phyloP scores from a whole-genome alignment of 2,888 invertebrate species.

The Odontocerum albicorne region DNA sequence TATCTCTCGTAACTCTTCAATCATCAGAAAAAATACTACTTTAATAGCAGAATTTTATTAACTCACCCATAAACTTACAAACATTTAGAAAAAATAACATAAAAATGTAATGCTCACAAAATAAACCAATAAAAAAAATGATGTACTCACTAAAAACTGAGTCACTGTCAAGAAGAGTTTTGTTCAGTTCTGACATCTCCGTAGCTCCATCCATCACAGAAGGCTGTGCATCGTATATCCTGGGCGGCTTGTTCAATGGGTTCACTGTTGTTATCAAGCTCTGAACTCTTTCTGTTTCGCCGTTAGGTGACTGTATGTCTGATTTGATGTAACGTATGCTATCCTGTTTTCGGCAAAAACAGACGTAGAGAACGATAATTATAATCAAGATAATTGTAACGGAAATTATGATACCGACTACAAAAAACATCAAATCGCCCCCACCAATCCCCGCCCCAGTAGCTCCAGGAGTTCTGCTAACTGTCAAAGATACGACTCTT shows the following conservation, averaged over 20 bases:
- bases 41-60: too few relatives aligned
- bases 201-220: constrained; percentile 73
- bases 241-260: constrained; percentile 81
- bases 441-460: constrained; percentile 53
- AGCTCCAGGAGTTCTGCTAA: constrained; percentile 45
- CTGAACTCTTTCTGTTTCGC: constrained; percentile 81
- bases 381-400: constrained; percentile 56
- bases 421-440: constrained; percentile 56
- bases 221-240: constrained; percentile 73
- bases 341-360: constrained; percentile 57
- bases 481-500: constrained; percentile 68
- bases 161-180: constrained; percentile 78
- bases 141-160: constrained; percentile 71
- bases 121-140: neutral
- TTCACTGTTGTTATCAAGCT: constrained; percentile 82
- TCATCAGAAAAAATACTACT: too few relatives aligned
- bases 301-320: constrained; percentile 62
- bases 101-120: too few relatives aligned
- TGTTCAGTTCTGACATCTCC: constrained; percentile 80
- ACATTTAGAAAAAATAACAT: too few relatives aligned
- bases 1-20: too few relatives aligned
- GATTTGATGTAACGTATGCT: constrained; percentile 60
- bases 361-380: constrained; percentile 57
- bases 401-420: constrained; percentile 55
- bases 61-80: too few relatives aligned